Evolutionary conservation across 2,888 invertebrate genomes (phyloP).

Genomic region (Oligia strigilis): DNA sequence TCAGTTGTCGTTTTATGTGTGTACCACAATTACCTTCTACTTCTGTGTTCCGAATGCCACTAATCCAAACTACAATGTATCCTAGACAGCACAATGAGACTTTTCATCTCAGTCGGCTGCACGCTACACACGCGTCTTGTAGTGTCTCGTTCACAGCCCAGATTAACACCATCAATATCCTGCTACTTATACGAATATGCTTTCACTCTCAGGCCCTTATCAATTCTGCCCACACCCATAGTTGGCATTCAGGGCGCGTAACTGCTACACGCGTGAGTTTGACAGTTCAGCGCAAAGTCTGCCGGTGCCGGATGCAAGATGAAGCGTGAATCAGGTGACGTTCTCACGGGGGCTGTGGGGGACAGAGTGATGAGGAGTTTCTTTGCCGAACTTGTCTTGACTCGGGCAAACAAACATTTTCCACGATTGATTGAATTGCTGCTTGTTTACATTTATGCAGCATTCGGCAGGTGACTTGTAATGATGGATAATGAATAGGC

Average conservation of each 20-base stretch:
- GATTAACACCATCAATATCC: constrained; percentile 21
- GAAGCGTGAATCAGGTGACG: constrained; percentile 42
- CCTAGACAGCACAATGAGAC: not conserved
- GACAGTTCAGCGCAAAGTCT: constrained; percentile 32
- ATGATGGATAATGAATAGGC: not conserved
- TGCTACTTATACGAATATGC: constrained; percentile 19
- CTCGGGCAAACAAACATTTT: not conserved
- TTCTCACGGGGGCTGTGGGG: constrained; percentile 37
- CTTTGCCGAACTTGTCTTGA: constrained; percentile 4
- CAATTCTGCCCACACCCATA: constrained; percentile 30
- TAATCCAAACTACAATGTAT: not conserved
- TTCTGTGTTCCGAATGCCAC: not conserved
- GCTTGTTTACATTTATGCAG: not conserved
- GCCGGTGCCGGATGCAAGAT: constrained; percentile 48
- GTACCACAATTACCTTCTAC: not conserved
- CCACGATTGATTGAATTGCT: not conserved
- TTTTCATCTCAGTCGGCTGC: not conserved
- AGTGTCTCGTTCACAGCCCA: constrained; percentile 14
- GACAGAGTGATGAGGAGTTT: constrained; percentile 38
- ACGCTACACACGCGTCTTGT: not conserved
- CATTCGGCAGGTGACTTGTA: not conserved
- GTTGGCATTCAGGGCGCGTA: constrained; percentile 37
- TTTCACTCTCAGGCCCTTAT: constrained; percentile 53
- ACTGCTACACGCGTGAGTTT: constrained; percentile 20
- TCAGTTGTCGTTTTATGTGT: too few species aligned